phyloP scores from a whole-genome alignment of 23 tunicate genomes.

The Halocynthia aurantium region DNA sequence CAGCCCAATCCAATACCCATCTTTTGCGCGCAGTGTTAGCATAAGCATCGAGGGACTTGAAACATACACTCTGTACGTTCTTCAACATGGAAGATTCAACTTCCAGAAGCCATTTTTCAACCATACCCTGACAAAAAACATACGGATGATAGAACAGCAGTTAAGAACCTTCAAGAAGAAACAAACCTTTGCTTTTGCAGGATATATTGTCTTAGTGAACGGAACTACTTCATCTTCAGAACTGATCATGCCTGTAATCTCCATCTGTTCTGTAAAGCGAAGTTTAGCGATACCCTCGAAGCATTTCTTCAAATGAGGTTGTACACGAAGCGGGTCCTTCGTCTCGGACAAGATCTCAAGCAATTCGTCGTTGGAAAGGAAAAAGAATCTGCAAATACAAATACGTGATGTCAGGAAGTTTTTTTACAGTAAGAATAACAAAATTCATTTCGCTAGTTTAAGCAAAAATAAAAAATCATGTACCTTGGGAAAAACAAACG shows the following conservation, averaged over 20 bases:
- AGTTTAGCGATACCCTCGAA: conserved; percentile 94
- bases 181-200: conserved; percentile 81
- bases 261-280: conserved; percentile 84
- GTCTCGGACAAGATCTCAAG: conserved; percentile 96
- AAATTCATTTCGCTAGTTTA: neutral
- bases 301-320: conserved; percentile 96
- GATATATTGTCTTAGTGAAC: conserved; percentile 59
- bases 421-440: neutral
- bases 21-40: conserved; percentile 56
- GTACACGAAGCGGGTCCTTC: conserved; percentile 96
- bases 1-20: conserved; percentile 96
- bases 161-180: neutral
- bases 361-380: conserved; percentile 91
- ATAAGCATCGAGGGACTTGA: conserved; percentile 58
- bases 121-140: conserved; percentile 73
- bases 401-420: neutral
- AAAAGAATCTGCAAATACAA: conserved; percentile 65
- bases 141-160: neutral
- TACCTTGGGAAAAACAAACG: conserved; percentile 85
- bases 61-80: conserved; percentile 69
- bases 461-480: neutral
- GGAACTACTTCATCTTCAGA: conserved; percentile 79
- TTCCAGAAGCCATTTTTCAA: conserved; percentile 92
- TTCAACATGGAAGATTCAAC: conserved; percentile 83
- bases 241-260: conserved; percentile 88